Base-by-base conservation (phyloP, 2,113 vertebrate genomes). In the Octodon degus region DNA sequence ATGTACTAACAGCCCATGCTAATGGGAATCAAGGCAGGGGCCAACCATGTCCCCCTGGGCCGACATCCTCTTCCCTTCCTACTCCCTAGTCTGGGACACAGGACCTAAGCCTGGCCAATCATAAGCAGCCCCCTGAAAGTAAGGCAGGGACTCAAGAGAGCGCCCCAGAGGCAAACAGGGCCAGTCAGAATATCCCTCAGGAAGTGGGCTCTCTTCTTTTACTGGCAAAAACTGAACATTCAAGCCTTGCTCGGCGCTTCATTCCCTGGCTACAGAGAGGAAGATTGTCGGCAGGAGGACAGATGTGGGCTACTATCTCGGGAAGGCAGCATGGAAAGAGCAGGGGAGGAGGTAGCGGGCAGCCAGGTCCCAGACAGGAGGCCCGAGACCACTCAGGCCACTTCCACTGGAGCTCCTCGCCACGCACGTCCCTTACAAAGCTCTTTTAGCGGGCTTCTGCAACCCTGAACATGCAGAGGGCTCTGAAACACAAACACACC, bases 391-490 rank as follows among this genome's bases (percentile, higher is more conserved):
- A 47, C 30, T 27, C 37, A 34, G 65, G 53, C 53, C 12, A 2
- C 67, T 1, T 9, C 16, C n/a, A 90, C 53, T 16, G 53, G 53
- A 55, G 53, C 53, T 55, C 53, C 53, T 16, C 14, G 34, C 11
- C 27, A 43, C 24, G 87, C 16, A 77, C 87, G 14, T 83, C 58
- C 62, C n/a, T 63, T 47, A 9, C 74, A 34, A 87, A 81, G 40
- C 30, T 79, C 58, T 20, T 80, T 74, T 65, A 95, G 53, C n/a
- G 83, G 55, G 9, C 53, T 97, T 95, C 68, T 94, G 22, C 4
- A 20, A 60, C 76, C 53, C 40, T 62, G n/a, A 86, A 62, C 7
- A 37, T 24, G 50, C 80, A 91, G 20, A 67, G 20, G 43, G 19
- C 68, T 72, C 53, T 85, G 67, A 88, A 58, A 86, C 79, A 91